Evolutionary conservation across 2,797 vertebrate species (phyloP).

Genomic region (Myripristis murdjan): DNA sequence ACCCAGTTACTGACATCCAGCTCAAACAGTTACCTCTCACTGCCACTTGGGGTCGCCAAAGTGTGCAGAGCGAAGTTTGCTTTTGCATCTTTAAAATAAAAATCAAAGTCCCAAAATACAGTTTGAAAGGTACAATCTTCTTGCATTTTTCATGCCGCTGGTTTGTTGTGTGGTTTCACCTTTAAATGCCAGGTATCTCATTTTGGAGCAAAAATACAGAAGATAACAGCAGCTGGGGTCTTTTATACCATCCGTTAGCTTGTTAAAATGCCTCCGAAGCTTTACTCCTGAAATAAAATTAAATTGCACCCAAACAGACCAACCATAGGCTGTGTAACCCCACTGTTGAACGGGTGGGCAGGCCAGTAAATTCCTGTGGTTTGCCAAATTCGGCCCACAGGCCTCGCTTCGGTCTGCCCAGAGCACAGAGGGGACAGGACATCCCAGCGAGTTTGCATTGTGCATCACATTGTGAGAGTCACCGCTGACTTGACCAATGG

Average conservation of each 20-base stretch:
- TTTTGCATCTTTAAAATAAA: too few relatives aligned
- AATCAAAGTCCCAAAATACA: too few relatives aligned
- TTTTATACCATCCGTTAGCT: conserved; percentile 15
- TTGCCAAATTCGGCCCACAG: conserved; percentile 56
- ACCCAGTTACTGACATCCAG: too few relatives aligned
- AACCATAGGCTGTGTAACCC: conserved; percentile 19
- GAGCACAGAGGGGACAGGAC: conserved; percentile 31
- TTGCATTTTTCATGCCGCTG: too few relatives aligned
- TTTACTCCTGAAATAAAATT: conserved; percentile 42
- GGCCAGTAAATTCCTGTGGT: conserved; percentile 66
- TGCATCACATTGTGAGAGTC: conserved; percentile 12
- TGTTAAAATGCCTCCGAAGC: conserved; percentile 55
- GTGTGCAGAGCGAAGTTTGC: too few relatives aligned
- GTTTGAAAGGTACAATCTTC: too few relatives aligned
- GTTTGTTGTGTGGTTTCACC: too few relatives aligned
- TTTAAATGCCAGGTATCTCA: too few relatives aligned
- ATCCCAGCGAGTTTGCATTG: conserved; percentile 16
- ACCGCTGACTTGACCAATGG: conserved; percentile 16
- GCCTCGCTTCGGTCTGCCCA: conserved; percentile 26
- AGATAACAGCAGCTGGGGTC: conserved; percentile 8
- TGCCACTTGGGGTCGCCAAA: too few relatives aligned
- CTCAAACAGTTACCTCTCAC: too few relatives aligned
- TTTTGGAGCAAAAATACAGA: too few relatives aligned
- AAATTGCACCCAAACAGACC: conserved; percentile 34
- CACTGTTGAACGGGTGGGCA: conserved; percentile 22